phyloP scores from a whole-genome alignment of 2,113 vertebrate species.

The Barbus barbus region DNA sequence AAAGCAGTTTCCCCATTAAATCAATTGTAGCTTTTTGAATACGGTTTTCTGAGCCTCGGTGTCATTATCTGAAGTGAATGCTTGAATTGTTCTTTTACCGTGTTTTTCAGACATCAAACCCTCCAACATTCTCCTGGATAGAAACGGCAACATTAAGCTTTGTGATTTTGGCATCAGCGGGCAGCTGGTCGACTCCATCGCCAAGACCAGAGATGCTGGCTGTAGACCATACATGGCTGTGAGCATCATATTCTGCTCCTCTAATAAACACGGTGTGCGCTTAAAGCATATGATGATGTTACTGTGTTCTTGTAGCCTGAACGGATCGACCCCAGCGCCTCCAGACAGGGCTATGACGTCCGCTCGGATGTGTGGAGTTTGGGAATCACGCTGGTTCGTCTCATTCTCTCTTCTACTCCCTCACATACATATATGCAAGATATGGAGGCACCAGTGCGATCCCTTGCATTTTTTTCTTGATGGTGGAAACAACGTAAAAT shows the following conservation, averaged over 20 bases:
- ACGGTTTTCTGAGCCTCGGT: background rate
- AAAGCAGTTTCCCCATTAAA: background rate
- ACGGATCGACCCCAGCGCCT: constrained; percentile 98
- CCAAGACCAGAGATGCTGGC: constrained; percentile 96
- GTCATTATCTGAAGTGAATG: background rate
- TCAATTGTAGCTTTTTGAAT: background rate
- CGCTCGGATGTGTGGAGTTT: constrained; percentile 98
- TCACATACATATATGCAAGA: constrained; percentile 80
- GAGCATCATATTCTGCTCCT: constrained; percentile 63
- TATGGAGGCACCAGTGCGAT: constrained; percentile 99
- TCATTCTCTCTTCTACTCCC: background rate
- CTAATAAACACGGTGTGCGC: background rate
- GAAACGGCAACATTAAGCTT: constrained; percentile 97
- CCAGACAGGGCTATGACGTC: constrained; percentile 95
- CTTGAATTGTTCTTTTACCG: background rate
- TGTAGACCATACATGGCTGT: constrained; percentile 99
- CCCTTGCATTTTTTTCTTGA: too few species aligned
- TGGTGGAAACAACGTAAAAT: too few species aligned
- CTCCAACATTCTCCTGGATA: constrained; percentile 99
- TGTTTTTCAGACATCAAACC: constrained; percentile 95
- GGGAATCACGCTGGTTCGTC: constrained; percentile 93
- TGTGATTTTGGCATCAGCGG: constrained; percentile 99
- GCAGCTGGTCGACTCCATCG: constrained; percentile 98
- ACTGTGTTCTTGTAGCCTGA: constrained; percentile 81
- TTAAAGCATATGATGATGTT: constrained; percentile 13